Evolutionary conservation across 2,888 invertebrate species (phyloP).

Genomic region (Acrobeloides nanus): DNA sequence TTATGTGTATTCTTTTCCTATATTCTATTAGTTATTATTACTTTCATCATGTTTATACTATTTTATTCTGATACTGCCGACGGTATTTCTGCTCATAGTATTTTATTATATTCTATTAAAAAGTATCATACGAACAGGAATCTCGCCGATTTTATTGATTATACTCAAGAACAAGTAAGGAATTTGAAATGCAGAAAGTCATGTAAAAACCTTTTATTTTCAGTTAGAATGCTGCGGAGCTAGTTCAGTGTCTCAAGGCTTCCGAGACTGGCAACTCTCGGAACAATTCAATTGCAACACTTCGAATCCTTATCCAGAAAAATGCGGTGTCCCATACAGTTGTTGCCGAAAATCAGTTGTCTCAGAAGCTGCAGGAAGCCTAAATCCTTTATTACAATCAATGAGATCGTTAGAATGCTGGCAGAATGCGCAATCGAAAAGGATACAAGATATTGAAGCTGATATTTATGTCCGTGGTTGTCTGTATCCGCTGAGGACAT

Average conservation of each 20-base stretch:
- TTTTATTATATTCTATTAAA: conserved; percentile 43
- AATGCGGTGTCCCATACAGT: conserved; percentile 57
- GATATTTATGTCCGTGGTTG: conserved; percentile 46
- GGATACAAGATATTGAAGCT: conserved; percentile 44
- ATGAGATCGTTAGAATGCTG: conserved; percentile 51
- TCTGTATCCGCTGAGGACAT: conserved; percentile 39
- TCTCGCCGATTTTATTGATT: conserved; percentile 51
- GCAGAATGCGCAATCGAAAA: conserved; percentile 51
- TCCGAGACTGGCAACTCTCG: conserved; percentile 56
- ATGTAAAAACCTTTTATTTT: conserved; percentile 12
- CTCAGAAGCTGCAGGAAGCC: conserved; percentile 34
- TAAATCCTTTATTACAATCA: conserved; percentile 46
- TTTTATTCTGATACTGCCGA: conserved; percentile 50
- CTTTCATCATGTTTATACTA: conserved; percentile 48
- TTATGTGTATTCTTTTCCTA: conserved; percentile 47
- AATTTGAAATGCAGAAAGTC: neutral
- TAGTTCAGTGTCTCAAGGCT: conserved; percentile 53
- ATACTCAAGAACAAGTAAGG: conserved; percentile 48
- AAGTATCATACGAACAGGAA: conserved; percentile 51
- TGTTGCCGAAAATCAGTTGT: conserved; percentile 54
- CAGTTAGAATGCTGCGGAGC: conserved; percentile 58
- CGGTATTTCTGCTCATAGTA: conserved; percentile 45
- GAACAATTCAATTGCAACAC: conserved; percentile 56
- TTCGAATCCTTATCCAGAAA: conserved; percentile 51
- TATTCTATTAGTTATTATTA: conserved; percentile 42